Percentiles rank a stretch among this genome's conserved stretches.
These are phyloP conservation scores for Acrocyrtus sp. DNA, from an alignment of 2,888 invertebrate genomes.

Conservation along the genomic window DNA sequence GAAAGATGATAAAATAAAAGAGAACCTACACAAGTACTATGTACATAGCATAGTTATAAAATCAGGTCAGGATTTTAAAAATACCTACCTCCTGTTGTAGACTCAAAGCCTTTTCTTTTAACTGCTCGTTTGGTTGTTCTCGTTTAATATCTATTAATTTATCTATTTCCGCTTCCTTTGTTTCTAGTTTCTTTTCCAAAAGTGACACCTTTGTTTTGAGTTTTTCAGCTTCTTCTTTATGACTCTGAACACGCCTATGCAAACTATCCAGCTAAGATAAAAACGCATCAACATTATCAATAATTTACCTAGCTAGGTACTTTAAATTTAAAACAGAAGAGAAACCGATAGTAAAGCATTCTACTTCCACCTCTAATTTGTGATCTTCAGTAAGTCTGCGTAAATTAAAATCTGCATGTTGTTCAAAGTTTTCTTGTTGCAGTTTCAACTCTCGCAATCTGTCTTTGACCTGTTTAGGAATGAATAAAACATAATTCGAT, in stretches of 20 bases:
- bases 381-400: slow-evolving; percentile 41
- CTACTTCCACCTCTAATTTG: slow-evolving; percentile 49
- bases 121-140: slow-evolving; percentile 32
- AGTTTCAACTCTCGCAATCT: slow-evolving; percentile 29
- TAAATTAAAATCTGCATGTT: slow-evolving; percentile 22
- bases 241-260: slow-evolving; percentile 17
- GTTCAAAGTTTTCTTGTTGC: slow-evolving; percentile 31
- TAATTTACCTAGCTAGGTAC: too few species aligned
- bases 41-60: background rate
- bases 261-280: slow-evolving; percentile 23
- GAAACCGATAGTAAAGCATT: too few species aligned
- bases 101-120: slow-evolving; percentile 24
- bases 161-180: slow-evolving; percentile 50
- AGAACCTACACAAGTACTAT: too few species aligned
- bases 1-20: background rate
- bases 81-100: slow-evolving; percentile 52
- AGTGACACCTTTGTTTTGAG: slow-evolving; percentile 31
- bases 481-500: background rate
- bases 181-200: slow-evolving; percentile 53
- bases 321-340: too few species aligned
- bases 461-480: slow-evolving; percentile 21
- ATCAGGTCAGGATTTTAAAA: too few species aligned
- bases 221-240: slow-evolving; percentile 42
- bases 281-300: background rate
- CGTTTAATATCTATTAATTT: slow-evolving; percentile 28